These are phyloP conservation scores for Rafetus swinhoei DNA, from an alignment of 2,113 vertebrate species.

Conservation along the genomic window DNA sequence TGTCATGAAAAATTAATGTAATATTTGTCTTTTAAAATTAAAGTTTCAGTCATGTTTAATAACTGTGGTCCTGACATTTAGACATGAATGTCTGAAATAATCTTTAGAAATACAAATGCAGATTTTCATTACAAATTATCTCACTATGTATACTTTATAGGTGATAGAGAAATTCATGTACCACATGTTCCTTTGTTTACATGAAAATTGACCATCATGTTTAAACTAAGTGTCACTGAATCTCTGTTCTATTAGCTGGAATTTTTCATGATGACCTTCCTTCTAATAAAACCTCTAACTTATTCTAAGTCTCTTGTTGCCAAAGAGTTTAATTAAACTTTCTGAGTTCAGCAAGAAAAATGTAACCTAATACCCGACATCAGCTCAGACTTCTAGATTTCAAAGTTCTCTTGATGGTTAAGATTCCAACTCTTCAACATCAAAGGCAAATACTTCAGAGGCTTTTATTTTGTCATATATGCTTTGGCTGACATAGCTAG, in stretches of 20 bases:
- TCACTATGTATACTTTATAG: fast-evolving
- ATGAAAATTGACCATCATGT: not conserved
- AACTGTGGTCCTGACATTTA: constrained; percentile 12
- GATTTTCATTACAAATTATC: not conserved
- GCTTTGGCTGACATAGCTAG: not conserved
- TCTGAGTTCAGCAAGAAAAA: not conserved
- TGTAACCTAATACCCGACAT: not conserved
- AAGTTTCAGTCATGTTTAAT: not conserved
- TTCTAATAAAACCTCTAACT: not conserved
- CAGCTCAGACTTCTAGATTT: not conserved
- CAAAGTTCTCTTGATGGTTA: constrained; percentile 24
- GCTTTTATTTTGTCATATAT: not conserved
- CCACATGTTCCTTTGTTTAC: not conserved
- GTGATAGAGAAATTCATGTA: not conserved
- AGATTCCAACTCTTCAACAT: constrained; percentile 28
- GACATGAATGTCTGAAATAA: not conserved
- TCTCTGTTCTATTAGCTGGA: not conserved
- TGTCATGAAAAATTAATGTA: not conserved
- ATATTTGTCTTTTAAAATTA: not conserved
- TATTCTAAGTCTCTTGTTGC: not conserved
- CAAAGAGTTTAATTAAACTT: not conserved
- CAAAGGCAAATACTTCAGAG: constrained; percentile 46
- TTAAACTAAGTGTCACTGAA: not conserved
- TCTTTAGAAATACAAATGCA: not conserved
- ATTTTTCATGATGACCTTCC: not conserved